Conservation (phyloP, 2,888 invertebrate genomes). For the Megastigmus dorsalis region DNA sequence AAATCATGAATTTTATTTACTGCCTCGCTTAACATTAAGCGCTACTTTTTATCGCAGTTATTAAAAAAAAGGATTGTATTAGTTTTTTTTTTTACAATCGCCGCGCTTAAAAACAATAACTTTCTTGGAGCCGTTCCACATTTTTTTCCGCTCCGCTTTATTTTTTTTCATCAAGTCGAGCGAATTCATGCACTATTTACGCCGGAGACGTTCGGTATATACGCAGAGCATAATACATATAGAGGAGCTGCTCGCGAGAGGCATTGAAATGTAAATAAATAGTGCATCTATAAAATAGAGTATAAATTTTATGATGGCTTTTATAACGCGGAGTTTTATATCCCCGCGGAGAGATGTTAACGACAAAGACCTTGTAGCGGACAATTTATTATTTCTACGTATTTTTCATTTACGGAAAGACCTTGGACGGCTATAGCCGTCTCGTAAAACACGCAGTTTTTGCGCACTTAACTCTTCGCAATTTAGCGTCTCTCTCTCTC, state of each 20-base stretch:
- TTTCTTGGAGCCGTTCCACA: background rate
- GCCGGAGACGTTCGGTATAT: no score
- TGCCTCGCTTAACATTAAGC: no score
- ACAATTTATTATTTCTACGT: constrained; percentile 53
- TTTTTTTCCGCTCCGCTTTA: no score
- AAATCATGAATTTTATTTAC: no score
- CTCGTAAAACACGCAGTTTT: constrained; percentile 39
- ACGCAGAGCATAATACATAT: background rate
- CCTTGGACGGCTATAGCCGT: constrained; percentile 42
- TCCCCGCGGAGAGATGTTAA: constrained; percentile 45
- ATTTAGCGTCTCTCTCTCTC: constrained; percentile 37
- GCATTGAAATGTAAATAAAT: constrained; percentile 45
- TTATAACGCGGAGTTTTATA: constrained; percentile 44
- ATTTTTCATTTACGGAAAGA: constrained; percentile 53
- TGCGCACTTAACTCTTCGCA: constrained; percentile 37
- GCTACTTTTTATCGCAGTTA: no score
- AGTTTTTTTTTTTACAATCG: no score
- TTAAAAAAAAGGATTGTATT: no score
- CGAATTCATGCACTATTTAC: constrained; percentile 3
- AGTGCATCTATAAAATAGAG: constrained; percentile 49
- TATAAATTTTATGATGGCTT: constrained; percentile 49
- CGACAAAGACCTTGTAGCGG: constrained; percentile 50
- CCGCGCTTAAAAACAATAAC: no score
- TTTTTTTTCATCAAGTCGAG: constrained; percentile 15
- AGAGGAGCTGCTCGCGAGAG: background rate